Conservation (phyloP, 2,888 invertebrate species). For the Acleris literana region DNA sequence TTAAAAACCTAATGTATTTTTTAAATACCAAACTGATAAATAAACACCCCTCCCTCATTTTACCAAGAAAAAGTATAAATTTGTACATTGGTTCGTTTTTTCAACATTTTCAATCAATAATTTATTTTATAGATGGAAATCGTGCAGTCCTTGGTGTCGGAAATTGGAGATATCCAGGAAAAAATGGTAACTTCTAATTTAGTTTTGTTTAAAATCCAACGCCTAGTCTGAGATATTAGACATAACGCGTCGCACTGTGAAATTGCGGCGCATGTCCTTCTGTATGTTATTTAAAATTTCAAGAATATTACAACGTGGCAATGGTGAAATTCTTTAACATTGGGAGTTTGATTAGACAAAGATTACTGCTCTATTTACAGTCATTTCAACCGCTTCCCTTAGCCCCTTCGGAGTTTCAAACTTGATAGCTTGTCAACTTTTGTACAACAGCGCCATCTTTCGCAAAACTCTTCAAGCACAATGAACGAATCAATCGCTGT, state of each 20-base stretch:
- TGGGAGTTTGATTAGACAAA: neutral
- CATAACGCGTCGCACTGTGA: neutral
- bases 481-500: slow-evolving; percentile 38
- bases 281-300: neutral
- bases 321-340: slow-evolving; percentile 15
- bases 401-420: neutral
- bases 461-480: slow-evolving; percentile 37
- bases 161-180: slow-evolving; percentile 57
- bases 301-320: neutral
- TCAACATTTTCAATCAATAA: no score
- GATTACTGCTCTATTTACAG: no score
- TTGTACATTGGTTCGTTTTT: no score
- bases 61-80: no score
- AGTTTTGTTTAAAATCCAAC: neutral
- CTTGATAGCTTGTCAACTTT: slow-evolving; percentile 17
- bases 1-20: no score
- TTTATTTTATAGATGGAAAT: slow-evolving; percentile 44
- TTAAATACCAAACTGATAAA: no score
- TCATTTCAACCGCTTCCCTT: no score
- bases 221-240: slow-evolving; percentile 6
- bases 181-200: slow-evolving; percentile 45
- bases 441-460: slow-evolving; percentile 58
- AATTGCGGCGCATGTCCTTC: neutral
- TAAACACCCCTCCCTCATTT: no score
- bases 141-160: slow-evolving; percentile 53